phyloP scores from a whole-genome alignment of 2,888 invertebrate genomes.

The Aporophyla lueneburgensis region DNA sequence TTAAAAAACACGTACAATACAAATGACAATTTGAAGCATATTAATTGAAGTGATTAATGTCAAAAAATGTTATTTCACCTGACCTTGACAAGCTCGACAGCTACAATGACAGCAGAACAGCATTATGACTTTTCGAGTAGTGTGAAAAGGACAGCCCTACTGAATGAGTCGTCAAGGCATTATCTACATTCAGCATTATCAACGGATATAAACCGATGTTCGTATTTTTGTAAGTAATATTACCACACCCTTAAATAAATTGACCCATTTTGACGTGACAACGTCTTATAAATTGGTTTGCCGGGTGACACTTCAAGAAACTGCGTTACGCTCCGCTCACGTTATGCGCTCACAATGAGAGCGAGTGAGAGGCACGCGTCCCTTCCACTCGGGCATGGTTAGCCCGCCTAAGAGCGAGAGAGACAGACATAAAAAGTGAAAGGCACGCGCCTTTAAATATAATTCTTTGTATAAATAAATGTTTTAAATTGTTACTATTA shows the following conservation, averaged over 20 bases:
- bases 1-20: background rate
- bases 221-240: slow-evolving; percentile 12
- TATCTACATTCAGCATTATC: slow-evolving; percentile 35
- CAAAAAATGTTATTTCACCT: slow-evolving; percentile 51
- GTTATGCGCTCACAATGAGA: too few species aligned
- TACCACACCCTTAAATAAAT: slow-evolving; percentile 1
- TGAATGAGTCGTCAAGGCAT: slow-evolving; percentile 22
- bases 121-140: slow-evolving; percentile 8
- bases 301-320: too few species aligned
- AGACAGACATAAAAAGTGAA: too few species aligned
- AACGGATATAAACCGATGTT: slow-evolving; percentile 16
- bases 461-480: too few species aligned
- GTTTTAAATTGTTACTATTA: too few species aligned
- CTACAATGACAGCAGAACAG: slow-evolving; percentile 34
- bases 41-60: slow-evolving; percentile 22
- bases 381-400: too few species aligned
- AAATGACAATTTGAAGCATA: too few species aligned
- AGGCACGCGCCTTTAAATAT: too few species aligned
- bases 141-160: slow-evolving; percentile 32
- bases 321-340: too few species aligned
- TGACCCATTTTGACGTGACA: background rate
- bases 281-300: too few species aligned
- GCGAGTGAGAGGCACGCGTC: too few species aligned
- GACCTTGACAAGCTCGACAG: slow-evolving; percentile 59
- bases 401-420: too few species aligned